A percentile compares a stretch with the other conserved stretches of the same genome.
phyloP scores from a whole-genome alignment of 2,888 invertebrate genomes.

The Drosophila cognata region DNA sequence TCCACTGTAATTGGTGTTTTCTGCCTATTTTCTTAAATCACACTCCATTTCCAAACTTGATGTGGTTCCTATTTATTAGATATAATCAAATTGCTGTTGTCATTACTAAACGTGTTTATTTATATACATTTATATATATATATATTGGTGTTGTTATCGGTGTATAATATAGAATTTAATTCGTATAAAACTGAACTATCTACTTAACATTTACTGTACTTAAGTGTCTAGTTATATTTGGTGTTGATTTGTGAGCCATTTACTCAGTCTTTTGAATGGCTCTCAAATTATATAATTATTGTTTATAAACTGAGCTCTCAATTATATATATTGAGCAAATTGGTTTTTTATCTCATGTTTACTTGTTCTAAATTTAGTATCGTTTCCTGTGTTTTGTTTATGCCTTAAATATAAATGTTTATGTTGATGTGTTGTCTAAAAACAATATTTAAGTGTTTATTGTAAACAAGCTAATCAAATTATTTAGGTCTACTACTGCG shows the following conservation, averaged over 20 bases:
- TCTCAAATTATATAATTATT: neutral
- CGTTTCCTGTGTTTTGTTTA: neutral
- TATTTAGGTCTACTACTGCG: neutral
- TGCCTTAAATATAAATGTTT: neutral
- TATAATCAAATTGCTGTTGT: conserved; percentile 46
- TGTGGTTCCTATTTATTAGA: conserved; percentile 27
- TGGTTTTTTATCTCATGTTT: neutral
- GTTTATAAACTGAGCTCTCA: neutral
- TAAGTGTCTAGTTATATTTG: conserved; percentile 28
- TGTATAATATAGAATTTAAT: conserved; percentile 21
- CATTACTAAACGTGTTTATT: conserved; percentile 10
- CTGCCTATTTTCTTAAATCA: conserved; percentile 37
- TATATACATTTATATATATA: neutral
- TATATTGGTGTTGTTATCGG: conserved; percentile 43
- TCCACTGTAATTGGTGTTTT: conserved; percentile 72
- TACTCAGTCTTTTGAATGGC: neutral
- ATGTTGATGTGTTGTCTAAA: neutral
- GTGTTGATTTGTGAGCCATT: conserved; percentile 7
- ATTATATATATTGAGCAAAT: neutral
- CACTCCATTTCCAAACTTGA: conserved; percentile 23
- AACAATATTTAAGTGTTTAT: neutral
- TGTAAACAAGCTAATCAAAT: neutral
- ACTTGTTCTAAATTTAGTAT: neutral
- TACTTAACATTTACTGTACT: conserved; percentile 13
- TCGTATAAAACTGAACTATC: conserved; percentile 1